phyloP scores from a whole-genome alignment of 1,140 invertebrate species.

The Proales similis region DNA sequence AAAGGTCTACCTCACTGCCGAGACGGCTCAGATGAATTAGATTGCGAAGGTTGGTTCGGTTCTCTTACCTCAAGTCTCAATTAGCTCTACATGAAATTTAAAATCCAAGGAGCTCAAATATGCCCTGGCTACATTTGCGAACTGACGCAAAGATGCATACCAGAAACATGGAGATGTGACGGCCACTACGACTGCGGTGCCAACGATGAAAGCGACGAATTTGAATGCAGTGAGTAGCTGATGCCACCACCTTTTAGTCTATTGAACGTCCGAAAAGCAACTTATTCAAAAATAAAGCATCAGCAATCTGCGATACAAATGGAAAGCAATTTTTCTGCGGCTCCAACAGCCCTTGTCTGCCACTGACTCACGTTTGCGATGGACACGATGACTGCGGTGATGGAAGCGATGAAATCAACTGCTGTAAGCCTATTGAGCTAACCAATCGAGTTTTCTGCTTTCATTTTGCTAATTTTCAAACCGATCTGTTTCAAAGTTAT shows the following conservation, averaged over 20 bases:
- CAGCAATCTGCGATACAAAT: slow-evolving; percentile 39
- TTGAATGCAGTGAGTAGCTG: slow-evolving; percentile 25
- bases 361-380: slow-evolving; percentile 42
- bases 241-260: slow-evolving; percentile 10
- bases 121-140: slow-evolving; percentile 32
- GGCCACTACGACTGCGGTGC: slow-evolving; percentile 13
- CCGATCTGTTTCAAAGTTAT: too few species aligned
- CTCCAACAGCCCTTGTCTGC: slow-evolving; percentile 42
- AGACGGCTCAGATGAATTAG: slow-evolving; percentile 62
- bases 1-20: too few species aligned
- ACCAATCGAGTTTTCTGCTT: too few species aligned
- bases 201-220: slow-evolving; percentile 28
- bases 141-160: slow-evolving; percentile 32
- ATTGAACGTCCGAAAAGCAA: slow-evolving; percentile 1
- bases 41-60: slow-evolving; percentile 39
- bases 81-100: slow-evolving; percentile 36
- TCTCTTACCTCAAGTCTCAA: too few species aligned
- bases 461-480: too few species aligned
- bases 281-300: too few species aligned
- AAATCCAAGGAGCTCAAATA: background rate
- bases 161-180: slow-evolving; percentile 23
- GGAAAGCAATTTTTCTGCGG: slow-evolving; percentile 31
- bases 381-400: slow-evolving; percentile 44
- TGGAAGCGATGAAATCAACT: slow-evolving; percentile 44
- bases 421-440: too few species aligned